Evolutionary conservation across 2,888 invertebrate species (phyloP).

Genomic region (Cheilosia impressa): DNA sequence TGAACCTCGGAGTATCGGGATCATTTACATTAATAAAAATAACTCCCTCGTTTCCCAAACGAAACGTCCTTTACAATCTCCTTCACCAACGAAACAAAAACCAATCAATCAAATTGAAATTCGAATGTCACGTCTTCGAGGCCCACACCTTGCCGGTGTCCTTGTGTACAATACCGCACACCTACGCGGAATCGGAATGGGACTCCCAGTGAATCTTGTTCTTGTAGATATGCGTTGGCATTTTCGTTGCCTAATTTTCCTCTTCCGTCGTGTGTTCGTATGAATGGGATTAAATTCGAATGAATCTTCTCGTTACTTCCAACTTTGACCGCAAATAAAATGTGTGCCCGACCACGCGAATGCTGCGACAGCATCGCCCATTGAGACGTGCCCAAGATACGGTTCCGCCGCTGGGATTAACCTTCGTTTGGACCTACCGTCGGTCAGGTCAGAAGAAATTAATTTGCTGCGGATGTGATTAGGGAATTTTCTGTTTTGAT

Average conservation of each 20-base stretch:
- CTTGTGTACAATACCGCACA: constrained; percentile 7
- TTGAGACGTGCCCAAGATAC: constrained; percentile 35
- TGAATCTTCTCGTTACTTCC: constrained; percentile 6
- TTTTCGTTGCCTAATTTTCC: constrained; percentile 35
- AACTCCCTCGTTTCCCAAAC: constrained; percentile 15
- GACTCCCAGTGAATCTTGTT: constrained; percentile 11
- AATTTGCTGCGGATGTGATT: constrained; percentile 74
- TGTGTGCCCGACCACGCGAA: constrained; percentile 28
- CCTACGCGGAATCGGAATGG: constrained; percentile 44
- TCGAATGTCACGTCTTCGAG: constrained; percentile 55
- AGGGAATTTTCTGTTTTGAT: constrained; percentile 69
- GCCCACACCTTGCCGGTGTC: constrained; percentile 29
- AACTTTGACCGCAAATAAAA: constrained; percentile 45
- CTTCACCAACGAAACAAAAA: constrained; percentile 1
- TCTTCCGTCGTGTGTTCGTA: constrained; percentile 7
- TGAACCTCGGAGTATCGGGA: background rate
- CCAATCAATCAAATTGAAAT: constrained; percentile 59
- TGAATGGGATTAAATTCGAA: constrained; percentile 45
- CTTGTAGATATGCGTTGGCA: constrained; percentile 11
- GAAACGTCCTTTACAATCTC: constrained; percentile 1
- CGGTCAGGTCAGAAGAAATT: constrained; percentile 58
- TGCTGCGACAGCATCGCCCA: background rate
- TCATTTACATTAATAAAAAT: constrained; percentile 35
- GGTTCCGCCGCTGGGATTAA: constrained; percentile 38
- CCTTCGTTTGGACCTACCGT: constrained; percentile 9